These are phyloP conservation scores for Chironomus tentans DNA, from an alignment of 2,888 invertebrate genomes.

Conservation along the genomic window DNA sequence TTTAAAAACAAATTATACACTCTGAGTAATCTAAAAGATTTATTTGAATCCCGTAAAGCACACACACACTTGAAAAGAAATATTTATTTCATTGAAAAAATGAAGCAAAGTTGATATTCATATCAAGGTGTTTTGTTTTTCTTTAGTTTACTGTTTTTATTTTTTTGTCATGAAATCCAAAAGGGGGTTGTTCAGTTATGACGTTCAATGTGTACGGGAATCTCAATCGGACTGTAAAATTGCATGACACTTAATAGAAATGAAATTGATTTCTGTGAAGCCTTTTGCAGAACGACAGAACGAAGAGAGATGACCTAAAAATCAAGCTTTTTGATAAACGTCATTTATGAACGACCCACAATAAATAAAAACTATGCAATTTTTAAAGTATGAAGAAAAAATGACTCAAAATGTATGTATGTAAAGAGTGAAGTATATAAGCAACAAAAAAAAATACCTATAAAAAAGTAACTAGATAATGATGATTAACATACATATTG, in stretches of 20 bases:
- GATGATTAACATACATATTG: background rate
- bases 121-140: slow-evolving; percentile 5
- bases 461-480: background rate
- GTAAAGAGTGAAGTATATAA: too few relatives aligned
- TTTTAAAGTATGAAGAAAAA: background rate
- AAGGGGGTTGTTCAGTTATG: background rate
- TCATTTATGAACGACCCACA: too few relatives aligned
- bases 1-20: background rate
- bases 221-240: background rate
- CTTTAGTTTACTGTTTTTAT: background rate
- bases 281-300: background rate
- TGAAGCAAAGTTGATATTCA: background rate
- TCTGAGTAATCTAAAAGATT: background rate
- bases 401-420: background rate
- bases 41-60: background rate
- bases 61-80: background rate
- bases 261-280: background rate
- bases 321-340: background rate
- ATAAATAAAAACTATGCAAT: too few relatives aligned
- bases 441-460: too few relatives aligned
- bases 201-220: background rate
- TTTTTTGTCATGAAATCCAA: background rate
- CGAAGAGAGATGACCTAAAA: background rate
- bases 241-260: too few relatives aligned
- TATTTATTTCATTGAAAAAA: background rate